Evolutionary conservation across 2,113 vertebrate genomes (phyloP).

Genomic region (Arizona elegans): DNA sequence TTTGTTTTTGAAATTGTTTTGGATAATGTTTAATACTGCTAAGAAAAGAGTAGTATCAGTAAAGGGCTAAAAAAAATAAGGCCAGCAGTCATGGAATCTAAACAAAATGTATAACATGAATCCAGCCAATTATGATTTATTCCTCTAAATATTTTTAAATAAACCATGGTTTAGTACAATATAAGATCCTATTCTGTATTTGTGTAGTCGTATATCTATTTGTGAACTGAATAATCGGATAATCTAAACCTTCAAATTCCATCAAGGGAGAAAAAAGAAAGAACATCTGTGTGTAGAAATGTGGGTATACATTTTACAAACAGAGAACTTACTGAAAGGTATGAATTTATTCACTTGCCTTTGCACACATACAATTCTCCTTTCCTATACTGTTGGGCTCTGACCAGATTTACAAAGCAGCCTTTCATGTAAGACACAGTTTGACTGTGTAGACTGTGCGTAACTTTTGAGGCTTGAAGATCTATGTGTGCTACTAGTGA

Average conservation of each 20-base stretch:
- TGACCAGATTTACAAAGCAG: not conserved
- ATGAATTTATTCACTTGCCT: not conserved
- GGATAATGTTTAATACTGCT: not conserved
- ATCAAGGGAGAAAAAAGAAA: not conserved
- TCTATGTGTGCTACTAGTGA: not conserved
- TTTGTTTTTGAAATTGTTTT: not conserved
- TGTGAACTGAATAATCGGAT: not conserved
- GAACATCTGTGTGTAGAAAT: not conserved
- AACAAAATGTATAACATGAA: not conserved
- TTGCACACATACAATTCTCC: not conserved
- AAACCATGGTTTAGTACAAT: not conserved
- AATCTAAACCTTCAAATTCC: not conserved
- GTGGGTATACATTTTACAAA: not conserved
- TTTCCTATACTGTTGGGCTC: not conserved
- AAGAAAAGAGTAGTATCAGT: not conserved
- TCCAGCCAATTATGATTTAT: not conserved
- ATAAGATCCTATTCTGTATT: not conserved
- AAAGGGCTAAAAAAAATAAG: not conserved
- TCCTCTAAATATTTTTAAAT: not conserved
- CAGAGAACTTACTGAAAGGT: not conserved
- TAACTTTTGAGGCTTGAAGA: not conserved
- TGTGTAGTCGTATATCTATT: not conserved
- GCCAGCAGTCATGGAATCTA: not conserved
- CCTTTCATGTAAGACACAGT: not conserved
- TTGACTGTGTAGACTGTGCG: not conserved